Evolutionary conservation across 2,888 invertebrate genomes (phyloP).

Genomic region (Parnassius glacialis): DNA sequence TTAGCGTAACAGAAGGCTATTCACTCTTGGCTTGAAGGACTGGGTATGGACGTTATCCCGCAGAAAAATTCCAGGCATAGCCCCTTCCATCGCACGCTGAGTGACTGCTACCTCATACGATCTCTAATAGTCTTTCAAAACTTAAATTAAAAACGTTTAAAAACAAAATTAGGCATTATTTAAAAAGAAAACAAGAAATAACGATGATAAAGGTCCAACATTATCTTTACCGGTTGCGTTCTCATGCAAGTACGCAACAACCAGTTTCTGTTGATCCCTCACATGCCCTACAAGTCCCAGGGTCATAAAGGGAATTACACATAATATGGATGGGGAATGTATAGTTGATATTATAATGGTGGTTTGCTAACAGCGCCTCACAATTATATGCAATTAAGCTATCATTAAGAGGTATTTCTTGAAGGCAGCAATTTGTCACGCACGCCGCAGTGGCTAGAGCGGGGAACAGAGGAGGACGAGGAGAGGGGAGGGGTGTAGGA

Average conservation of each 20-base stretch:
- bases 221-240: slow-evolving; percentile 3
- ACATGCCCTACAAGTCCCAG: not conserved
- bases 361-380: slow-evolving; percentile 27
- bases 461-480: not conserved
- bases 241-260: not conserved
- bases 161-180: not conserved
- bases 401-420: slow-evolving; percentile 40
- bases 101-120: too few relatives aligned
- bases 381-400: slow-evolving; percentile 41
- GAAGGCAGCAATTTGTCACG: slow-evolving; percentile 40
- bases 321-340: not conserved
- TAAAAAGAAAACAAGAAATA: not conserved
- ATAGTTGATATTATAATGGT: slow-evolving; percentile 16
- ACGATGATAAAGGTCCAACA: slow-evolving; percentile 4
- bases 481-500: slow-evolving; percentile 3
- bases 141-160: too few relatives aligned
- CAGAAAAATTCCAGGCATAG: too few relatives aligned
- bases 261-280: slow-evolving; percentile 8
- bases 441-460: slow-evolving; percentile 25
- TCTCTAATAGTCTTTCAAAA: too few relatives aligned
- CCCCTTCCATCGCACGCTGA: too few relatives aligned
- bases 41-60: too few relatives aligned
- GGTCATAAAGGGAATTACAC: not conserved
- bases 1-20: too few relatives aligned
- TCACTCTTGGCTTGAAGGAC: too few relatives aligned